Percentiles rank a stretch among this genome's conserved stretches.
These are phyloP conservation scores for Trinectes maculatus DNA, from an alignment of 2,113 vertebrate genomes.

Conservation along the genomic window DNA sequence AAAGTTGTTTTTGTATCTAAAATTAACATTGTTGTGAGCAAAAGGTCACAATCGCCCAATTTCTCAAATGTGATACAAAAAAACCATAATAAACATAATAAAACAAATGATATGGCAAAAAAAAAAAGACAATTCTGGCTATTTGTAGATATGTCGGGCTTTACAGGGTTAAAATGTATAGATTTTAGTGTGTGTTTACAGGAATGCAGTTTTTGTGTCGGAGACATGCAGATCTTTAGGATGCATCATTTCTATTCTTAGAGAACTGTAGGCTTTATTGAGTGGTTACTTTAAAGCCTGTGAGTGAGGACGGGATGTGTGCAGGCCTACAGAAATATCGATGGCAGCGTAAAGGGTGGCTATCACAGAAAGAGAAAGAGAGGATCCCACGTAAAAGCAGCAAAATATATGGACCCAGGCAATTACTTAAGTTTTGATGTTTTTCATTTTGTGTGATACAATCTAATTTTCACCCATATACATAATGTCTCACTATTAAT, in stretches of 20 bases:
- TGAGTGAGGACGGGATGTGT: constrained; percentile 14
- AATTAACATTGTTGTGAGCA: no score
- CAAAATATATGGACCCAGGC: background rate
- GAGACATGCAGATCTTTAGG: constrained; percentile 9
- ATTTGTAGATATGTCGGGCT: no score
- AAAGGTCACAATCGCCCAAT: no score
- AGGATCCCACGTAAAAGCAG: constrained; percentile 17
- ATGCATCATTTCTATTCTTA: constrained; percentile 35
- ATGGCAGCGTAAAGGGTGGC: no score
- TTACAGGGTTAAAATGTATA: constrained; percentile 7
- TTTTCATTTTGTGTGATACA: background rate
- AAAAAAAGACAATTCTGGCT: no score
- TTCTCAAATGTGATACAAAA: no score
- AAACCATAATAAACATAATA: no score
- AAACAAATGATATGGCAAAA: no score
- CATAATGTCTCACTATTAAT: no score
- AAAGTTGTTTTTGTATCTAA: no score
- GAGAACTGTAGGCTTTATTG: constrained; percentile 38
- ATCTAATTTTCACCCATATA: background rate
- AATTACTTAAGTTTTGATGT: constrained; percentile 8
- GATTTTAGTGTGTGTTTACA: constrained; percentile 3
- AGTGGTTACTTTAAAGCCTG: no score
- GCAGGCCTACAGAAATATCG: constrained; percentile 15
- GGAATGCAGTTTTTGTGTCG: background rate
- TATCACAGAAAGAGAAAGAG: constrained; percentile 12